Evolutionary conservation across 2,113 vertebrate genomes (phyloP).

Genomic region (Cepphus grylle): DNA sequence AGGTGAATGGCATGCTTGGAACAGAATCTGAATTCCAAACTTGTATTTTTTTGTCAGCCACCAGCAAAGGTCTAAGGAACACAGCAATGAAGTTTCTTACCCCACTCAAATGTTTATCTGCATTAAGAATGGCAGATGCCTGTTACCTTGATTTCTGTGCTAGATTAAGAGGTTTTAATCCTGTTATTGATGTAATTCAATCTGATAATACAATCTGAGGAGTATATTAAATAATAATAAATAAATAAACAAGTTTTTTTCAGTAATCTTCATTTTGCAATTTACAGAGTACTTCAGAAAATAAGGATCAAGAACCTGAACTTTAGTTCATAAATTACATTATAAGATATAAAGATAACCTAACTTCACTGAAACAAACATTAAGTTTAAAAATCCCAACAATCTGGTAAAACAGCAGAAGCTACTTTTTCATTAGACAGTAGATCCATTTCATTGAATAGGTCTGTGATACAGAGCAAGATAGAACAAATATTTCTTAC

Average conservation of each 20-base stretch:
- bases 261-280: not conserved
- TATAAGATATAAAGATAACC: not conserved
- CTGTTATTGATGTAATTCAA: not conserved
- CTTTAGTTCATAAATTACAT: not conserved
- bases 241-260: not conserved
- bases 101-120: not conserved
- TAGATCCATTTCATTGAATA: not conserved
- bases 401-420: not conserved
- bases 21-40: not conserved
- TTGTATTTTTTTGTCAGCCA: not conserved
- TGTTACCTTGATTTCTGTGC: not conserved
- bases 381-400: not conserved
- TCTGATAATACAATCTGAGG: not conserved
- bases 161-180: not conserved
- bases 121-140: not conserved
- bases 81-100: not conserved
- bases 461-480: not conserved
- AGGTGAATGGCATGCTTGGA: not conserved
- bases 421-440: not conserved
- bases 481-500: not conserved
- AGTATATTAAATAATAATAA: not conserved
- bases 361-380: not conserved
- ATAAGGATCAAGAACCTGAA: not conserved
- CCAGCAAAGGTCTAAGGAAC: not conserved
- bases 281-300: not conserved